Evolutionary conservation across 2,888 invertebrate genomes (phyloP), one percentile per base, ranked within the genome.

Genomic region (Halictus ligatus): DNA sequence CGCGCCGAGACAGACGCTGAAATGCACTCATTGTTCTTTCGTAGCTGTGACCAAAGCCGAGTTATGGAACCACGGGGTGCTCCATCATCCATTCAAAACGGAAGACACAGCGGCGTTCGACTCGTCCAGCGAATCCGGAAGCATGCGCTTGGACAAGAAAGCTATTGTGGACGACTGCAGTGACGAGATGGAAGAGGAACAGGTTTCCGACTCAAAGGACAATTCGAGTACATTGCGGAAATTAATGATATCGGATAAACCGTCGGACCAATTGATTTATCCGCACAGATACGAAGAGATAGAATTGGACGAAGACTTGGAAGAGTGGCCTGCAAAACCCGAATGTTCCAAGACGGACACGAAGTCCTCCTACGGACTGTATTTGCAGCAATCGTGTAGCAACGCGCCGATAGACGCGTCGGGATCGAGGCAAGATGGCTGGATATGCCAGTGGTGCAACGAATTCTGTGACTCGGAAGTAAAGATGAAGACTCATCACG

Each of bases 401-500:
- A 71, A 87, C 5, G 4, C 73, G 5, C 72, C 76, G 8, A n/a
- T 58, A 1, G 83, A 83, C 7, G 18, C 35, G 6, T 18, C 46
- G 1, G 78, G 75, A 0, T 15, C 48, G 3, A 79, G 72, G 8
- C 80, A 76, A 4, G 91, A 91, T 7, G 90, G 89, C 21, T 94
- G 94, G 94, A 78, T 94, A 54, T 93, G 95, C 80, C 90, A 93
- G 80, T 92, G 94, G 95, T 94, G 95, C 87, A 83, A 94, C 12
- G 94, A 95, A 74, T 90, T 93, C 2, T 95, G 94, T 78, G 91
- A 93, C 0, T 91, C 92, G 4, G 92, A 94, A 13, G 89, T 88
- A 0, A 93, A 94, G n/a, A 93, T 94, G 21, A 92, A 94, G 4
- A 87, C 89, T 1, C 96, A 96, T 89, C 95, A 95, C 43, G 91